Conservation (phyloP, 2,797 vertebrate species). For the Brotula barbata region DNA sequence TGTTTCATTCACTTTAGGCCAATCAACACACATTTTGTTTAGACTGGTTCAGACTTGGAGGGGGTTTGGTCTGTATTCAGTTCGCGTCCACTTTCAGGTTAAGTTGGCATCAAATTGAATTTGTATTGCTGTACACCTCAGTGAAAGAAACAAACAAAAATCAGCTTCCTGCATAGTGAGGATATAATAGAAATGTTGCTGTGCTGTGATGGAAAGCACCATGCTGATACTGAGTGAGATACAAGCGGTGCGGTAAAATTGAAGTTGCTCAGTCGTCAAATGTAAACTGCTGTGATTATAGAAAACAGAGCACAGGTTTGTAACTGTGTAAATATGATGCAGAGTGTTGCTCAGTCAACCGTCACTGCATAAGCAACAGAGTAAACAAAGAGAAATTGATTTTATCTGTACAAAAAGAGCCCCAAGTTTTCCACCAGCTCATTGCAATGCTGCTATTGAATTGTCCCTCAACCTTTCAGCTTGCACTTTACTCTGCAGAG, state of each 20-base stretch:
- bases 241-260: slow-evolving; percentile 21
- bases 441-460: slow-evolving; percentile 1
- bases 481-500: not conserved
- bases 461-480: slow-evolving; percentile 7
- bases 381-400: slow-evolving; percentile 19
- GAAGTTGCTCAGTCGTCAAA: slow-evolving; percentile 10
- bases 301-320: slow-evolving; percentile 3
- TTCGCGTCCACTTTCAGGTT: too few relatives aligned
- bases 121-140: too few relatives aligned
- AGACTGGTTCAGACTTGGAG: too few relatives aligned
- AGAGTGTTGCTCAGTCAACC: not conserved
- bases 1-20: too few relatives aligned
- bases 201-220: slow-evolving; percentile 2
- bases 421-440: slow-evolving; percentile 17
- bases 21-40: too few relatives aligned
- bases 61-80: too few relatives aligned
- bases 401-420: slow-evolving; percentile 14
- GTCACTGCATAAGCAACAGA: too few relatives aligned
- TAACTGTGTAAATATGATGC: slow-evolving; percentile 8
- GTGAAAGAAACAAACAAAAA: too few relatives aligned
- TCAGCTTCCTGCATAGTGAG: not conserved
- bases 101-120: too few relatives aligned
- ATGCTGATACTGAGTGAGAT: slow-evolving; percentile 13
- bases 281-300: slow-evolving; percentile 17
- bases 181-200: slow-evolving; percentile 1